Evolutionary conservation across 1,140 invertebrate species (phyloP).

Genomic region (Bilobella aurantiaca): DNA sequence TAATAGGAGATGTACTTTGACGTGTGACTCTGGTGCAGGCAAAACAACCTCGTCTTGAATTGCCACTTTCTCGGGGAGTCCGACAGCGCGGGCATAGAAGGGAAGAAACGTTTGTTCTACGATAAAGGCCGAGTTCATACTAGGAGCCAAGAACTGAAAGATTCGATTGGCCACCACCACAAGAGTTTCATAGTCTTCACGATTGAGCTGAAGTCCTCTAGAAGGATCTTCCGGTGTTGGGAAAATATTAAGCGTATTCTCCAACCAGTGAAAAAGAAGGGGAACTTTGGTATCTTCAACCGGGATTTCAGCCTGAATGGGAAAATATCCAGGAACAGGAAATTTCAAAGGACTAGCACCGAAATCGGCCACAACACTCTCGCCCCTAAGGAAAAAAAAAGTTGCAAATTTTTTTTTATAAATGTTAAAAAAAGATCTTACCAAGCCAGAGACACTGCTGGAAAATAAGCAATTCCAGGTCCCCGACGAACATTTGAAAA

Average conservation of each 20-base stretch:
- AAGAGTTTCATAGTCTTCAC: constrained; percentile 30
- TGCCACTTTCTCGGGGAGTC: constrained; percentile 21
- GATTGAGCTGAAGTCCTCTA: background rate
- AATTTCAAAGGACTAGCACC: constrained; percentile 60
- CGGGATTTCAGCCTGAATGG: constrained; percentile 53
- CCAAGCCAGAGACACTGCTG: constrained; percentile 41
- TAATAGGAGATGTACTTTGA: constrained; percentile 43
- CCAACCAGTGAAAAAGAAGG: constrained; percentile 50
- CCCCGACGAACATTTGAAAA: constrained; percentile 60
- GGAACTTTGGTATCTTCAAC: constrained; percentile 46
- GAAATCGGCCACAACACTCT: constrained; percentile 69
- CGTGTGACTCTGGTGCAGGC: background rate
- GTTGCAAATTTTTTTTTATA: too few species aligned
- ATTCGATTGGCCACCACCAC: constrained; percentile 23
- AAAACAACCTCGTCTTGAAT: constrained; percentile 13
- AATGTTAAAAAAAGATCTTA: too few species aligned
- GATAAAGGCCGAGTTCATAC: constrained; percentile 27
- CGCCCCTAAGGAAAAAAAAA: too few species aligned
- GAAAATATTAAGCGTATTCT: constrained; percentile 44
- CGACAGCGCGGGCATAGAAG: constrained; percentile 22
- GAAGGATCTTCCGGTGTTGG: constrained; percentile 20
- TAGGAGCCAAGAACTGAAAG: constrained; percentile 22
- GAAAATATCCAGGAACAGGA: constrained; percentile 55
- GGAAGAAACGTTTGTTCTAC: constrained; percentile 28
- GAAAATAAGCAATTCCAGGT: constrained; percentile 62